A percentile compares a stretch with the other conserved stretches of the same genome.
Conservation (phyloP, 2,888 invertebrate species). For the Mesorhabditis belari region DNA sequence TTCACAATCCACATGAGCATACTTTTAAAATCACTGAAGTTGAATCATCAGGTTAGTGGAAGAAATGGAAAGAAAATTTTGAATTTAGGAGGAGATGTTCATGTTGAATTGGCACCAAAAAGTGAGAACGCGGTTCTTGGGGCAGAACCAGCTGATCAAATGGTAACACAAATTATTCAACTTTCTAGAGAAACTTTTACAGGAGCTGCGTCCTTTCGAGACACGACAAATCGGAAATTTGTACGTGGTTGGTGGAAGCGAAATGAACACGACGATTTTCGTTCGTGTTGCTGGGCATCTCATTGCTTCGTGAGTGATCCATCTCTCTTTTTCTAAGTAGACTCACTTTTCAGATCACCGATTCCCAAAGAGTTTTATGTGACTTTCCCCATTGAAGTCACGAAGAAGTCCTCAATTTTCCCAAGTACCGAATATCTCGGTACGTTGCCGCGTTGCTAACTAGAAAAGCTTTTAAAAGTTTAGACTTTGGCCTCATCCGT, state of each 20-base stretch:
- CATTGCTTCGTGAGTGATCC: slow-evolving; percentile 1
- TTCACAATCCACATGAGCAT: slow-evolving; percentile 86
- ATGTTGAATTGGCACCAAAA: slow-evolving; percentile 72
- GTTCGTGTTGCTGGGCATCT: slow-evolving; percentile 20
- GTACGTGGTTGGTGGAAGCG: slow-evolving; percentile 14
- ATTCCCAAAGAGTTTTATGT: slow-evolving; percentile 12
- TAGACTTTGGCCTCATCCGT: neutral
- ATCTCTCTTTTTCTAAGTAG: neutral
- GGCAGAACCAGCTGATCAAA: slow-evolving; percentile 77
- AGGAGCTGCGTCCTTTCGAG: slow-evolving; percentile 23
- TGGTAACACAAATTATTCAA: slow-evolving; percentile 29
- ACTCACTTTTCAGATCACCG: neutral
- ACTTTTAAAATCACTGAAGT: slow-evolving; percentile 69
- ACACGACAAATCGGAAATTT: slow-evolving; percentile 16
- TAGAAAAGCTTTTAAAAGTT: neutral
- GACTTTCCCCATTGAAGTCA: slow-evolving; percentile 28
- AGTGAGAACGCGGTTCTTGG: slow-evolving; percentile 66
- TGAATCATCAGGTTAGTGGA: neutral
- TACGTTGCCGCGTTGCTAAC: slow-evolving; percentile 65
- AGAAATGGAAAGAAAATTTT: neutral
- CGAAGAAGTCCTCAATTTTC: slow-evolving; percentile 65
- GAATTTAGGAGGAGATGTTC: slow-evolving; percentile 73
- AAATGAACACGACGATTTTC: slow-evolving; percentile 39
- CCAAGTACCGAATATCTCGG: slow-evolving; percentile 72
- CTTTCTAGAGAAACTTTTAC: neutral